Base-by-base conservation (phyloP, 1,140 invertebrate species). In the Ephestia elutella region DNA sequence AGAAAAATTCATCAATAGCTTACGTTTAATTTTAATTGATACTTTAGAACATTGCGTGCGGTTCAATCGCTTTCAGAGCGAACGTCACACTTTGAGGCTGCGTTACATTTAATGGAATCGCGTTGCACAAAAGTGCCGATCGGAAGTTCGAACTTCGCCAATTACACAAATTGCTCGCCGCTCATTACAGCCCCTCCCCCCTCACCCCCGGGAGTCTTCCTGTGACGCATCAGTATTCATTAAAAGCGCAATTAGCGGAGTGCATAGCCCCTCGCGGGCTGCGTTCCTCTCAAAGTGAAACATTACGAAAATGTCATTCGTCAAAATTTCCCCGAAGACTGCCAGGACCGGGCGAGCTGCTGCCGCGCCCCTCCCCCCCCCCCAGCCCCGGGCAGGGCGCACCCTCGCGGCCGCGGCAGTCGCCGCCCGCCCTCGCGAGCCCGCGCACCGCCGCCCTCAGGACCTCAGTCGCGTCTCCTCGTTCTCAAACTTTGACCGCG, bases 201-300 rank as follows among this genome's bases (percentile, higher is more conserved):
- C n/a, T n/a, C n/a, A n/a, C n/a, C n/a, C n/a, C n/a, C n/a, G n/a
- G n/a, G 18, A 51, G 55, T 48, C 54, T 60, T 56, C 13, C 57
- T 50, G 61, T 60, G 55, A 51, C 55, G 59, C 61, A 68, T 68
- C 66, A 64, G 66, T 64, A 66, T 75, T 79, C 73, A 78, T 79
- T 78, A 73, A 72, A 74, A 78, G 79, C 71, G 73, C 76, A 79
- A 79, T 79, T 79, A 79, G 76, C 68, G 68, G 70, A 75, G 69
- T 81, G 76, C 79, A 78, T 56, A 18, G 60, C 67, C 66, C 56
- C 55, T 53, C 62, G 59, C 71, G 30, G 53, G 66, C 67, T 54
- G 38, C 18, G 44, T 15, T 63, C 21, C 65, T 62, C 66, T 66
- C 65, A 60, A 67, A 71, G 57, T 62, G 69, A 63, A 63, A 69